Evolutionary conservation across 2,797 vertebrate genomes (phyloP).

Genomic region (Perodicticus potto): DNA sequence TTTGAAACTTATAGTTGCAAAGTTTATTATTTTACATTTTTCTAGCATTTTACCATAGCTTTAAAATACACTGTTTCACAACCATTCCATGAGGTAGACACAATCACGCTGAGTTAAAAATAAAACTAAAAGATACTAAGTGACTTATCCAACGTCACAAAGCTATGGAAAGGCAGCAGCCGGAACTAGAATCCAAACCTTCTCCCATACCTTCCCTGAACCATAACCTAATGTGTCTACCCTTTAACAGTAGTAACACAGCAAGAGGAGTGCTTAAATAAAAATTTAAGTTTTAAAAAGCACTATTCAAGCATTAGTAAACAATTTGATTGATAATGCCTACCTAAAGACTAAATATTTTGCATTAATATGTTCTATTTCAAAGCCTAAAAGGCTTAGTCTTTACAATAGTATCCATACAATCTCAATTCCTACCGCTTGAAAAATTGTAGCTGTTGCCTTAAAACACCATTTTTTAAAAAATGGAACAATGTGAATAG

Average conservation of each 20-base stretch:
- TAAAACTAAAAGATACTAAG: not conserved
- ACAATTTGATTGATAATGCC: not conserved
- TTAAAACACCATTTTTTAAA: conserved; percentile 5
- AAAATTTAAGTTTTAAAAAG: conserved; percentile 22
- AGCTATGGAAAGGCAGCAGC: not conserved
- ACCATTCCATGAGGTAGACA: not conserved
- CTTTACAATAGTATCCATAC: not conserved
- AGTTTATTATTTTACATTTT: not conserved
- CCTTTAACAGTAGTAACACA: not conserved
- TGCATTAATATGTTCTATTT: not conserved
- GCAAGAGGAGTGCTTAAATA: not conserved
- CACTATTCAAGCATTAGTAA: not conserved
- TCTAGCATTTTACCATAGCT: not conserved
- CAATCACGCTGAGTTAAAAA: conserved; percentile 15
- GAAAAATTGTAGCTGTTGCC: not conserved
- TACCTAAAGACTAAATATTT: not conserved
- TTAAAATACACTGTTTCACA: conserved; percentile 15
- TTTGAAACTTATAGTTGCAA: not conserved
- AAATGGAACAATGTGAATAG: not conserved
- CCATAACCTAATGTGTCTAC: not conserved
- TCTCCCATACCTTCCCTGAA: not conserved
- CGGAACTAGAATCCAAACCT: not conserved
- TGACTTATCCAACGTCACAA: not conserved
- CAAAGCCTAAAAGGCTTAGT: not conserved
- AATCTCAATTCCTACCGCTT: conserved; percentile 1